phyloP scores from a whole-genome alignment of 2,888 invertebrate species.

The Drosophila diplacantha region DNA sequence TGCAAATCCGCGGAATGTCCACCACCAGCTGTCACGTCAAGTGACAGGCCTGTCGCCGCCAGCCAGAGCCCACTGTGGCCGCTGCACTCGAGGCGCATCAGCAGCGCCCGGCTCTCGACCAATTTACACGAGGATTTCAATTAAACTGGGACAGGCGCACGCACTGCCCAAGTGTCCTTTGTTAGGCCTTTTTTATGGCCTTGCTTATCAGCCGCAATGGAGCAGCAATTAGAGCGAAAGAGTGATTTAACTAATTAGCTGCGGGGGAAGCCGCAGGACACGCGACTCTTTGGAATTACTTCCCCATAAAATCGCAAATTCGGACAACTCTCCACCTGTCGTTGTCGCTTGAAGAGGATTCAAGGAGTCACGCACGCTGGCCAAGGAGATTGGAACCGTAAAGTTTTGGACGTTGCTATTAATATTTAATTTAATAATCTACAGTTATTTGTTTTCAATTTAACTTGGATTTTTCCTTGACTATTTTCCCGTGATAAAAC shows the following conservation, averaged over 20 bases:
- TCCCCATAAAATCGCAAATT: slow-evolving; percentile 5
- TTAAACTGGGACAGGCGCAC: slow-evolving; percentile 38
- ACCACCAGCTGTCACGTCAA: slow-evolving; percentile 46
- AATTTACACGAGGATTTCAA: slow-evolving; percentile 55
- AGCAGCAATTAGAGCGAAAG: slow-evolving; percentile 29
- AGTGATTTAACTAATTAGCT: slow-evolving; percentile 30
- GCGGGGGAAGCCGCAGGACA: slow-evolving; percentile 5
- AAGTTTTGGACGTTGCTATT: neutral
- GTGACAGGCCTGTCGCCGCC: slow-evolving; percentile 35
- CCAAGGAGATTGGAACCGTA: neutral
- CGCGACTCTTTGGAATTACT: slow-evolving; percentile 1
- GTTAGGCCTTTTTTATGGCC: slow-evolving; percentile 51
- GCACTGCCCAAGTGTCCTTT: slow-evolving; percentile 25
- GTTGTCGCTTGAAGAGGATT: neutral
- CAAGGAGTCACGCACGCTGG: slow-evolving; percentile 11
- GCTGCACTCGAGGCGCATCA: slow-evolving; percentile 5
- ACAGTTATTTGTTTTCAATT: neutral
- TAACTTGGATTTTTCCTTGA: neutral
- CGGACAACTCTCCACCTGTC: slow-evolving; percentile 6
- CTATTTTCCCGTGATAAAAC: neutral
- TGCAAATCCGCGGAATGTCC: slow-evolving; percentile 26
- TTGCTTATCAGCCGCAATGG: slow-evolving; percentile 49
- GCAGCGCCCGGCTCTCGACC: slow-evolving; percentile 2
- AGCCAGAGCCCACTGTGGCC: slow-evolving; percentile 16
- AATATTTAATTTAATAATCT: slow-evolving; percentile 3